A percentile compares a stretch with the other conserved stretches of the same genome.
These are phyloP conservation scores for Chascanopsetta lugubris DNA, from an alignment of 2,113 vertebrate species.

Conservation along the genomic window DNA sequence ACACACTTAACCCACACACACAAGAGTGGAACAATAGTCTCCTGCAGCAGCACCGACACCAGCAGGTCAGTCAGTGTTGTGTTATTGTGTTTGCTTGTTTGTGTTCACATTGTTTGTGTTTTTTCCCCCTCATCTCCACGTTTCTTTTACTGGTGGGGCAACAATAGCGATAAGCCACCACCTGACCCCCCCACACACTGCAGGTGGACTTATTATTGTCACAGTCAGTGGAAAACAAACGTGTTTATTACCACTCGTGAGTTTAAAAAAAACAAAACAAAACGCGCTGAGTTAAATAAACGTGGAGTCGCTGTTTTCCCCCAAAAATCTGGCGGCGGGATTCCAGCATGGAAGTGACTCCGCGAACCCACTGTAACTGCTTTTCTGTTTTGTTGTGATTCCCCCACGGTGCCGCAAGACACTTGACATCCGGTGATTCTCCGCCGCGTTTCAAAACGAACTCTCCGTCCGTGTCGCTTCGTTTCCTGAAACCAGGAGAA, in stretches of 20 bases:
- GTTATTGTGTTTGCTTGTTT: conserved; percentile 21
- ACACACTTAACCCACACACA: too few relatives aligned
- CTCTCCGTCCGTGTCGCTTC: neutral
- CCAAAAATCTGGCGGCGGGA: too few relatives aligned
- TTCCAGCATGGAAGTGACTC: too few relatives aligned
- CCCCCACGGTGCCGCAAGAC: too few relatives aligned
- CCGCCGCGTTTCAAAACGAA: too few relatives aligned
- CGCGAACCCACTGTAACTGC: too few relatives aligned
- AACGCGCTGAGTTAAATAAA: too few relatives aligned
- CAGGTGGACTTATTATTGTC: conserved; percentile 51
- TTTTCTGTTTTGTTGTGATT: too few relatives aligned
- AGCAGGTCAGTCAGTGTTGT: conserved; percentile 66
- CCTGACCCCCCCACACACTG: conserved; percentile 58
- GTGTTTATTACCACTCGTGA: too few relatives aligned
- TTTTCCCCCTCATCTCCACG: neutral
- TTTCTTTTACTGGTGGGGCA: neutral
- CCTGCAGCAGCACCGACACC: conserved; percentile 46
- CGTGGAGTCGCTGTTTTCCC: neutral
- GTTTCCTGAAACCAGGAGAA: conserved; percentile 17
- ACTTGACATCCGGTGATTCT: too few relatives aligned
- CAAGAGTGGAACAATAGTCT: conserved; percentile 73
- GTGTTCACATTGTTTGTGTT: neutral
- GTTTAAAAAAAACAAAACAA: too few relatives aligned
- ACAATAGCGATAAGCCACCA: conserved; percentile 9
- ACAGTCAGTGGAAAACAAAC: neutral